A percentile compares a stretch with the other conserved stretches of the same genome.
Evolutionary conservation across 2,113 vertebrate species (phyloP).

Genomic region (Rhagologus leucostigma): DNA sequence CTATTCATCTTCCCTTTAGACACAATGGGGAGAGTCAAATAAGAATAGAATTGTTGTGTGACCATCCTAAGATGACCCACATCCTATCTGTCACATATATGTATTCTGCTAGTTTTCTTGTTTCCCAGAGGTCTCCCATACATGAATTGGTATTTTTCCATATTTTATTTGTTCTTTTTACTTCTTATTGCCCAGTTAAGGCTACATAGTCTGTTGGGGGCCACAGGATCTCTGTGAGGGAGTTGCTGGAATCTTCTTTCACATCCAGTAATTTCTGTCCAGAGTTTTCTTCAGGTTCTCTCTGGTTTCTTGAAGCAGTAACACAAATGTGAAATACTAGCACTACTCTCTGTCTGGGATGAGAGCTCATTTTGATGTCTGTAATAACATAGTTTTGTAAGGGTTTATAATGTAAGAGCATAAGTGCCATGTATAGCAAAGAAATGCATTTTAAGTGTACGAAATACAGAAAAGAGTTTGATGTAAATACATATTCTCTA

Average conservation of each 20-base stretch:
- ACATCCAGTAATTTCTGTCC: background rate
- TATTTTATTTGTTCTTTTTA: background rate
- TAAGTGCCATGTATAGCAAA: background rate
- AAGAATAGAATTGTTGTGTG: background rate
- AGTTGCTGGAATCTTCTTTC: background rate
- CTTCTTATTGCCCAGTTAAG: background rate
- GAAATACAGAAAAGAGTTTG: background rate
- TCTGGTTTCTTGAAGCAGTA: background rate
- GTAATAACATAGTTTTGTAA: background rate
- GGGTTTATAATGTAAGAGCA: background rate
- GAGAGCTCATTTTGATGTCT: background rate
- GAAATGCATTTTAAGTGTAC: background rate
- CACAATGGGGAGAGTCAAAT: background rate
- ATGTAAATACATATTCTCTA: background rate
- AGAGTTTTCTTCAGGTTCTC: background rate
- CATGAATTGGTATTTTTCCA: background rate
- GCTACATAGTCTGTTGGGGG: background rate
- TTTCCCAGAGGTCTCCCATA: background rate
- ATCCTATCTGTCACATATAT: background rate
- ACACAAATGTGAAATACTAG: background rate
- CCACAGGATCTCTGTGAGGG: background rate
- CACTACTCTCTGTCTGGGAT: background rate
- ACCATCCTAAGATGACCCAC: background rate
- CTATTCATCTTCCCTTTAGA: background rate
- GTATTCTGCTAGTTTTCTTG: background rate